Evolutionary conservation across 2,113 vertebrate species (phyloP), one percentile per base, ranked within the genome.

Genomic region (Cyprinodon variegatus): DNA sequence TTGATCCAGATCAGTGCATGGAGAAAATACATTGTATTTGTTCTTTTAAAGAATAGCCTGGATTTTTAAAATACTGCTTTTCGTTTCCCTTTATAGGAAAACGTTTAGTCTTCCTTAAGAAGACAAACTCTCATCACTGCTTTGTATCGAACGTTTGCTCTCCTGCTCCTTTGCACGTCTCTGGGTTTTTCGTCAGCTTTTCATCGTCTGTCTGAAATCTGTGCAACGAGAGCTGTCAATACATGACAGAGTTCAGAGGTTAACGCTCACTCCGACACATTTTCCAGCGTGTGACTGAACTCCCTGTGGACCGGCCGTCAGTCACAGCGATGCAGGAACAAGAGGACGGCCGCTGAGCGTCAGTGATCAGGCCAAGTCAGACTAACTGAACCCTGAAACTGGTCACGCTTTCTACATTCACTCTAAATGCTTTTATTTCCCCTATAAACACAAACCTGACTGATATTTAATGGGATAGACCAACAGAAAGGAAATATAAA

Each of bases 231-330:
- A 77, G 74, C 62, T 76, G 68, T 66, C 65, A 67, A 22, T 61
- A 70, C 63, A 38, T 69, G 68, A 80, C 71, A 73, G 63, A 46
- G 72, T 68, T 76, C 81, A 78, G 45, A 76, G 62, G 78, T 87
- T 72, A 78, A 22, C 61, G 43, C 68, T 61, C 50, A 45, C 57
- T 48, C 59, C 61, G 12, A 22, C 53, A 8, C 40, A 22, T 43
- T 46, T 72, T 61, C 45, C 69, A 36, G 66, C 17, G 62, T 65
- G 69, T 72, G 29, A 53, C 39, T 65, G 75, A 37, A 38, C 67
- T 57, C 73, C 67, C 80, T 29, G 70, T 53, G 10, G 65, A 72
- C 65, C 70, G 48, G 67, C 82, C 79, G 82, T 79, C 85, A 64
- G 46, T 72, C 76, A 72, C 59, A 38, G 41, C 38, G 41, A 68